Evolutionary conservation across 2,888 invertebrate genomes (phyloP).

Genomic region (Euphydryas editha): DNA sequence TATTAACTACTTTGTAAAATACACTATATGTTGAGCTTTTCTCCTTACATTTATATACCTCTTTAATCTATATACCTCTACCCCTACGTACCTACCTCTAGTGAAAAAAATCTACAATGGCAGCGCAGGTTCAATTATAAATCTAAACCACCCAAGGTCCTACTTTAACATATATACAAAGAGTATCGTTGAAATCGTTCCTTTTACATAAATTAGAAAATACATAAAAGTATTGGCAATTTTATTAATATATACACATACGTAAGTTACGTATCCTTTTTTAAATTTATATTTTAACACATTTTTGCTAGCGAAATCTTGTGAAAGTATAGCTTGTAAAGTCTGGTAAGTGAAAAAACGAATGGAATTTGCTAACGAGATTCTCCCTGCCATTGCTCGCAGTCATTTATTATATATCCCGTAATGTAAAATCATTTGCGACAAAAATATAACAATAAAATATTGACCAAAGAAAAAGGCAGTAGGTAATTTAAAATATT

Average conservation of each 20-base stretch:
- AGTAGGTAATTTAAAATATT: not conserved
- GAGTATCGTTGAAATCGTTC: no score
- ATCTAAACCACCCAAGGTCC: no score
- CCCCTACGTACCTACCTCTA: no score
- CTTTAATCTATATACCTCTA: no score
- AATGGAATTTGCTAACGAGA: conserved; percentile 25
- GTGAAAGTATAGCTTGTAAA: conserved; percentile 25
- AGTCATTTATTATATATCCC: not conserved
- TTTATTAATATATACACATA: not conserved
- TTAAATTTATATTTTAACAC: conserved; percentile 6
- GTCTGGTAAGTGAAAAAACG: conserved; percentile 26
- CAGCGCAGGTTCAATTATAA: no score
- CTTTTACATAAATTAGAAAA: not conserved
- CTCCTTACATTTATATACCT: no score
- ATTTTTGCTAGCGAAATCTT: conserved; percentile 13
- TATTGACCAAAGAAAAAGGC: not conserved
- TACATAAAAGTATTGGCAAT: not conserved
- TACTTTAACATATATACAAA: no score
- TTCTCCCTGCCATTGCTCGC: conserved; percentile 17
- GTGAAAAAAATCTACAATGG: no score
- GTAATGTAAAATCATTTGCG: conserved; percentile 24
- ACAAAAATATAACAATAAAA: conserved; percentile 11
- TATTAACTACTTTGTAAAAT: no score
- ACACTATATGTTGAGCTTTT: no score
- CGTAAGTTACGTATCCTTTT: not conserved